Percentiles rank a stretch among this genome's conserved stretches.
phyloP scores from a whole-genome alignment of 2,888 invertebrate species.

The Ormyrus nitidulus region DNA sequence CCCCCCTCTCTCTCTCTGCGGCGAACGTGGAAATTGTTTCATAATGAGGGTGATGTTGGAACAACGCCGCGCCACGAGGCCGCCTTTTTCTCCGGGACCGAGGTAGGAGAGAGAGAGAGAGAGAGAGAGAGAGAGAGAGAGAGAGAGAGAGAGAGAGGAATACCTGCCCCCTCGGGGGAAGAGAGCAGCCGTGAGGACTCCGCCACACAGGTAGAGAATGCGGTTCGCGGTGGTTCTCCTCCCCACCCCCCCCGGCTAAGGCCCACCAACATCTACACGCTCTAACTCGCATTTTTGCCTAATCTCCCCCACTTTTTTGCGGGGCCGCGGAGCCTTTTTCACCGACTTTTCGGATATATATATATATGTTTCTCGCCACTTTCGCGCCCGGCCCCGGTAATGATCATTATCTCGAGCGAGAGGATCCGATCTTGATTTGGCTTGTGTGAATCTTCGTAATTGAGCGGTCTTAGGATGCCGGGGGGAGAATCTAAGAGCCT shows the following conservation, averaged over 20 bases:
- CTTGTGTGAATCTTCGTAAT: slow-evolving; percentile 50
- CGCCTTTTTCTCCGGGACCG: slow-evolving; percentile 64
- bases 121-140: not conserved
- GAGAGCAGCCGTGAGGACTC: slow-evolving; percentile 59
- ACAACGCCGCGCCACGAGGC: slow-evolving; percentile 61
- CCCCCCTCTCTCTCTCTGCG: slow-evolving; percentile 39
- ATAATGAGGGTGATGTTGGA: slow-evolving; percentile 69
- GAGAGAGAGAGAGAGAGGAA: slow-evolving; percentile 20
- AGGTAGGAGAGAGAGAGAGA: slow-evolving; percentile 60
- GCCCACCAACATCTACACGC: not conserved
- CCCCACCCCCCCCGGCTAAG: slow-evolving; percentile 10
- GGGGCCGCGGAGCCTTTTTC: not conserved
- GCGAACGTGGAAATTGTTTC: slow-evolving; percentile 67
- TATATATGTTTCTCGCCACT: slow-evolving; percentile 50
- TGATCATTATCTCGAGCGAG: slow-evolving; percentile 49
- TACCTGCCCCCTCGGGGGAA: slow-evolving; percentile 14
- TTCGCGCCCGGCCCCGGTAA: slow-evolving; percentile 19
- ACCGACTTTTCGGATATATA: slow-evolving; percentile 10
- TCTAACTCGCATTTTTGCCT: slow-evolving; percentile 46
- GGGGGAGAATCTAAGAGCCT: slow-evolving; percentile 38
- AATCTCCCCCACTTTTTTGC: slow-evolving; percentile 34
- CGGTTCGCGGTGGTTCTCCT: slow-evolving; percentile 65
- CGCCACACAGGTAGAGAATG: slow-evolving; percentile 71
- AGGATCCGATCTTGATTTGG: slow-evolving; percentile 36
- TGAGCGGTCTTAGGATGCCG: slow-evolving; percentile 38